Evolutionary conservation across 2,888 invertebrate genomes (phyloP), one percentile per base, ranked within the genome.

Genomic region (Formica aserva): DNA sequence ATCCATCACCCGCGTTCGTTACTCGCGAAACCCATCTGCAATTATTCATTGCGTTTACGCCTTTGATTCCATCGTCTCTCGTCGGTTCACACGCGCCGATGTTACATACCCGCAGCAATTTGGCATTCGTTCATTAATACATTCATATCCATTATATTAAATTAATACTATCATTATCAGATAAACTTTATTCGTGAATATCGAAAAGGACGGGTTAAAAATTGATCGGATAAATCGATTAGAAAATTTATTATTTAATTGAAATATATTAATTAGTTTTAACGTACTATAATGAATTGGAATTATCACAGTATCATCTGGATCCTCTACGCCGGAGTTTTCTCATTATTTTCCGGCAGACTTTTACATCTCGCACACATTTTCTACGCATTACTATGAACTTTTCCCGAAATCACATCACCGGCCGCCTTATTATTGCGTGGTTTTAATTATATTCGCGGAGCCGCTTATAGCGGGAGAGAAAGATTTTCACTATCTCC

Each of bases 1-100:
- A 88, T 91, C 88, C 87, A 91, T 91, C 91, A 91, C 13, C 32
- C 60, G 35, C 22, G 29, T 89, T 90, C 86, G 87, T 88, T 90
- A 86, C 88, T 76, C 71, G 81, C 77, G 78, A 74, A 80, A 82
- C 80, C 86, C 84, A 78, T 87, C 86, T 83, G 87, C 88, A 89
- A 91, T 91, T 90, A 91, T 89, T 91, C 89, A 89, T 87, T 76
- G 82, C 87, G 65, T 84, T 71, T 74, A 84, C 87, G 85, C 82
- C 81, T 83, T 62, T 41, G 85, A 81, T 62, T 62, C 38, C 71
- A 52, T 55, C 22, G 60, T 83, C 62, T 29, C 38, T 65, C 11
- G 55, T 62, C 57, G 55, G 57, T 63, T 78, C 67, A 63, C 62
- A 74, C 74, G 55, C 63, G n/a, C 26, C 22, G 41, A 60, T 32